Conservation (phyloP, 2,113 vertebrate species). For the Herpetotheres cachinnans region DNA sequence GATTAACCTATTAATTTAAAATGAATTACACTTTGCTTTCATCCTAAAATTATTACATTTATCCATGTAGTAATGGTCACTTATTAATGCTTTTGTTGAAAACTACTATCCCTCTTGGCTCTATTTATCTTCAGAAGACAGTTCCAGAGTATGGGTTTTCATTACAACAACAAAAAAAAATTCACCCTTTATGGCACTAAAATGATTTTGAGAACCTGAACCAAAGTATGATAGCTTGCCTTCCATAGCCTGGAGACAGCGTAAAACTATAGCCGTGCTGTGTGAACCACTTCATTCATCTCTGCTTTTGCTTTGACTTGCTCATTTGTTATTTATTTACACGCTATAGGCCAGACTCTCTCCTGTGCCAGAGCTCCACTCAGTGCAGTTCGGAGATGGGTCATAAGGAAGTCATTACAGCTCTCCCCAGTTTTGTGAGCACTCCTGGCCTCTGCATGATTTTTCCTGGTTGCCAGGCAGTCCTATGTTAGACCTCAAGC, state of each 20-base stretch:
- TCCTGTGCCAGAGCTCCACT: conserved; percentile 22
- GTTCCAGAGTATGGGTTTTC: neutral
- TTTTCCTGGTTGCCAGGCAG: neutral
- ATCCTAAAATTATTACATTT: neutral
- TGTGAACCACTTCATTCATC: conserved; percentile 24
- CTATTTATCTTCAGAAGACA: neutral
- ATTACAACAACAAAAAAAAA: neutral
- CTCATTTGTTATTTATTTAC: conserved; percentile 40
- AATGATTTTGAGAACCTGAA: neutral
- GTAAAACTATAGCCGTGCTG: neutral
- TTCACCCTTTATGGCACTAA: neutral
- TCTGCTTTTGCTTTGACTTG: neutral
- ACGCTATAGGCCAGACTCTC: neutral
- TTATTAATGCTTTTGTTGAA: neutral
- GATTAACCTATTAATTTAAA: neutral
- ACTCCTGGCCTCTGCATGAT: neutral
- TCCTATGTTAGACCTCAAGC: neutral
- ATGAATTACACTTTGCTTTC: neutral
- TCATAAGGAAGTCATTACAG: conserved; percentile 48
- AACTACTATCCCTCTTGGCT: neutral
- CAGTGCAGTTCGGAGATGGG: neutral
- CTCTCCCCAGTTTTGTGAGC: neutral
- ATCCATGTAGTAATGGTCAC: neutral
- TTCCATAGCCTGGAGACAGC: neutral
- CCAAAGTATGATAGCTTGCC: neutral